Evolutionary conservation across 2,113 vertebrate species (phyloP), one percentile per base, ranked within the genome.

Genomic region (Psittacula cyanocephala): DNA sequence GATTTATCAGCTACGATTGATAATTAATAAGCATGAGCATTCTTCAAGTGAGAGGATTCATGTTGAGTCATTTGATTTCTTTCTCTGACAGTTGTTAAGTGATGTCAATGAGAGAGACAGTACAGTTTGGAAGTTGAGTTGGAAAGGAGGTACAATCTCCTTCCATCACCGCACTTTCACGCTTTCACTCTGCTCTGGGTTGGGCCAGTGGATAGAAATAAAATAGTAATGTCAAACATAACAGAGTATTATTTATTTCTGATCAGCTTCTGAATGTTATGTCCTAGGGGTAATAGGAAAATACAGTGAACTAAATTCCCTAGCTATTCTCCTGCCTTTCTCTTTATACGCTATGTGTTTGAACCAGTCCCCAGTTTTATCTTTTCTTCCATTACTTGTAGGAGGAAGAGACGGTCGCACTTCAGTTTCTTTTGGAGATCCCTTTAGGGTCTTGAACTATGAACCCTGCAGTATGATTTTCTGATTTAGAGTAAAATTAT

Each of bases 11-110:
- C 80, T 78, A 17, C 0, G 5, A 89, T 93, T 95, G 95, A 94
- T 88, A 96, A 93, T 96, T 96, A 94, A 94, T 93, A 94, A 94
- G 75, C 64, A 70, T 67, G 16, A 95, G 81, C 64, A n/a, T 84
- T 63, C 82, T 96, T 93, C 60, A 90, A 84, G 80, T 94, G 93
- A 91, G 88, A 93, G 95, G 72, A 88, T 72, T 96, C 90, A 60
- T 65, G 60, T 90, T 84, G 80, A 95, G 65, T 69, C 65, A 24
- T 93, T 93, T 89, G 72, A 81, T 96, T 96, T 95, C 76, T 96
- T 64, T 86, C 82, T 75, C 35, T 92, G 80, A 75, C 88, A 91
- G 79, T 93, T 75, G 76, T 78, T 97, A 78, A 84, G 69, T 86
- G 86, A 81, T 96, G 69, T 86, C 79, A 78, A 3, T 59, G 76